phyloP scores from a whole-genome alignment of 2,113 vertebrate genomes.

The Callithrix jacchus region DNA sequence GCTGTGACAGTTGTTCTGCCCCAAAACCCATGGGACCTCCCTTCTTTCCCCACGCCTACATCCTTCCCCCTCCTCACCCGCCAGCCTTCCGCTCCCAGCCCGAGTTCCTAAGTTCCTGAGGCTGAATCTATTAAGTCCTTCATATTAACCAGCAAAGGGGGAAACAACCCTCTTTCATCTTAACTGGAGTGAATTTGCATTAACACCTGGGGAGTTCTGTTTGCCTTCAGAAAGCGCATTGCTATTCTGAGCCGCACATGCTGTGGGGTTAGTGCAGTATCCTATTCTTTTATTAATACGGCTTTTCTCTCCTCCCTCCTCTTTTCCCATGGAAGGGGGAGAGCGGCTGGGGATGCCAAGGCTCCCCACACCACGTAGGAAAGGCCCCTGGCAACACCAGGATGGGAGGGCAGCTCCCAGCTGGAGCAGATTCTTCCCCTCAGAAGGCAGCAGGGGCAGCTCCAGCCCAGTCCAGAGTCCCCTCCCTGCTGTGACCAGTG shows the following conservation, averaged over 20 bases:
- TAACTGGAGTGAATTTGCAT: conserved; percentile 77
- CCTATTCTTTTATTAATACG: conserved; percentile 67
- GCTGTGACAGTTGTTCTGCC: background rate
- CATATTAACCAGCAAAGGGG: conserved; percentile 70
- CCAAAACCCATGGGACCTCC: background rate
- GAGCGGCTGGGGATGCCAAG: conserved; percentile 54
- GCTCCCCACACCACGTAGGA: conserved; percentile 1
- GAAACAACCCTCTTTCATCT: conserved; percentile 77
- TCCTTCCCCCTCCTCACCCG: background rate
- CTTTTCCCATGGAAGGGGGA: background rate
- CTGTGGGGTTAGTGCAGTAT: conserved; percentile 28
- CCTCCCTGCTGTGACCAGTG: background rate
- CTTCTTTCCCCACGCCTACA: background rate
- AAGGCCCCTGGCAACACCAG: background rate
- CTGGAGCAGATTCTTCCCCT: too few species aligned
- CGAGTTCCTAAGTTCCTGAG: conserved; percentile 27
- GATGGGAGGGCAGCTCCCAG: background rate
- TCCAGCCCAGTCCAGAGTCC: background rate
- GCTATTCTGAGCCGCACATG: conserved; percentile 75
- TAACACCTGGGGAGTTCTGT: conserved; percentile 78
- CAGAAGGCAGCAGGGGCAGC: background rate
- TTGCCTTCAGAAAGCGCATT: conserved; percentile 76
- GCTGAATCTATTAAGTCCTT: conserved; percentile 78
- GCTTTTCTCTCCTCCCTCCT: conserved; percentile 60
- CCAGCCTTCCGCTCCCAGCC: conserved; percentile 14